phyloP scores from a whole-genome alignment of 1,140 invertebrate genomes.

The Myzus persicae region DNA sequence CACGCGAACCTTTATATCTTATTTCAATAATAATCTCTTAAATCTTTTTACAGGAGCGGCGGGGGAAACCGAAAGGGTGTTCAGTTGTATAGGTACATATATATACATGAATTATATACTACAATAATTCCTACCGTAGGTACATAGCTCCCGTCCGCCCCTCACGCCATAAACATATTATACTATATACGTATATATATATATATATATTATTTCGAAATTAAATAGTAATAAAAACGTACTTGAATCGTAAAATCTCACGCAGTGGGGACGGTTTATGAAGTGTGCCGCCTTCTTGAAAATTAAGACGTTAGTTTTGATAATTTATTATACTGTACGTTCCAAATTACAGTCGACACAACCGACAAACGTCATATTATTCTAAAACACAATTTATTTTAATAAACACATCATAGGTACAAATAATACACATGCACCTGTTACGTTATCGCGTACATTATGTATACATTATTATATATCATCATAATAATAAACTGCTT shows the following conservation, averaged over 20 bases:
- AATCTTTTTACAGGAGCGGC: conserved; percentile 21
- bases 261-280: neutral
- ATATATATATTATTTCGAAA: neutral
- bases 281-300: conserved; percentile 27
- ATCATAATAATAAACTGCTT: conserved; percentile 27
- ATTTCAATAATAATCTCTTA: conserved; percentile 58
- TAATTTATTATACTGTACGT: conserved; percentile 36
- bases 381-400: conserved; percentile 28
- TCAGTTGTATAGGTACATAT: neutral
- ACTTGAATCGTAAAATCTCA: conserved; percentile 51
- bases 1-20: conserved; percentile 42
- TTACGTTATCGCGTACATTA: conserved; percentile 30
- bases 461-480: neutral
- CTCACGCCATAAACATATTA: conserved; percentile 4
- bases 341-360: conserved; percentile 22
- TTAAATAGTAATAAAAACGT: conserved; percentile 49
- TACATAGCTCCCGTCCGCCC: conserved; percentile 2
- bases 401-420: conserved; percentile 22
- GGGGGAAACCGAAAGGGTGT: neutral
- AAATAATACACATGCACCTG: conserved; percentile 16
- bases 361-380: conserved; percentile 43
- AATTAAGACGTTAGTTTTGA: conserved; percentile 49
- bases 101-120: neutral
- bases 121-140: neutral
- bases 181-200: too few relatives aligned